Conservation (phyloP, 2,113 vertebrate genomes). For the Varanus salvator region DNA sequence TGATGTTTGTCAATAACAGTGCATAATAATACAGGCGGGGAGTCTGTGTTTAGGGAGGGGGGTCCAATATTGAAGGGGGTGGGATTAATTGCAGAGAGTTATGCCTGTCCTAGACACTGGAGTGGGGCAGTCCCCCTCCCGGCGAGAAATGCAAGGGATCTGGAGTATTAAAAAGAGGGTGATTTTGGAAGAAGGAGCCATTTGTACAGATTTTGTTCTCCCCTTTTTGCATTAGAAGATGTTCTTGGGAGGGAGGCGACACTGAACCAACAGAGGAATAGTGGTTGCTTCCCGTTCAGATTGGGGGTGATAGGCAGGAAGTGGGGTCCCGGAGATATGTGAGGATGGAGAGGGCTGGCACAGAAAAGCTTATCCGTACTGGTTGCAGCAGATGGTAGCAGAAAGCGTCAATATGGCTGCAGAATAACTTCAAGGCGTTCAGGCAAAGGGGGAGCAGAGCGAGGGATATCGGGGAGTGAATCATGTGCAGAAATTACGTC, state of each 20-base stretch:
- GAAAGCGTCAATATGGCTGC: slow-evolving; percentile 2
- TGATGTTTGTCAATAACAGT: neutral
- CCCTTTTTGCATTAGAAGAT: neutral
- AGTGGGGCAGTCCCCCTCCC: neutral
- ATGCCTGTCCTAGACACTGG: neutral
- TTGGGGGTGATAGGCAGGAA: neutral
- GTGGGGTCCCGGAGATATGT: neutral
- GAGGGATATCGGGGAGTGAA: neutral
- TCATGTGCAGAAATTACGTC: neutral
- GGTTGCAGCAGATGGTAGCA: slow-evolving; percentile 1
- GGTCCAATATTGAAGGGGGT: neutral
- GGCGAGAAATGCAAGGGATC: neutral
- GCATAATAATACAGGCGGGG: neutral
- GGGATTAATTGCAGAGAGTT: neutral
- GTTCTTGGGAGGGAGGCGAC: neutral
- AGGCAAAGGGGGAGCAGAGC: neutral
- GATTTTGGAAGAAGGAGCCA: neutral
- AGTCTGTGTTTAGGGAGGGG: neutral
- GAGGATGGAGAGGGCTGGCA: neutral
- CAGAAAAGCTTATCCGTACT: neutral
- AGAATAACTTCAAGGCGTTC: neutral
- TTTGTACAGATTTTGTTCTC: no score
- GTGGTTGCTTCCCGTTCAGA: neutral
- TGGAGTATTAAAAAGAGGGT: neutral
- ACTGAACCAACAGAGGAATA: neutral